These are phyloP conservation scores for Tapera naevia DNA, from an alignment of 2,797 vertebrate species.

Conservation along the genomic window DNA sequence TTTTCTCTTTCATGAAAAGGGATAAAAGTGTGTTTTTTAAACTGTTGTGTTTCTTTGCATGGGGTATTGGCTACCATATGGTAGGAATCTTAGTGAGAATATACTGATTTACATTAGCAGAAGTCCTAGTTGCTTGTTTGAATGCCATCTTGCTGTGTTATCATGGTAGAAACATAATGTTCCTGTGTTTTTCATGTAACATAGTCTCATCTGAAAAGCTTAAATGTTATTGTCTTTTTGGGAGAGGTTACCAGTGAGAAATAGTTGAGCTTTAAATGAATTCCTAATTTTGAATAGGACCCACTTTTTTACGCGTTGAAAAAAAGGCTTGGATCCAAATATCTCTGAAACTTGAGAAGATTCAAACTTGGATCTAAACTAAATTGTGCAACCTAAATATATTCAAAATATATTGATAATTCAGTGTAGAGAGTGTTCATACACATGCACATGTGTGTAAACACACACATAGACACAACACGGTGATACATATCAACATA, in stretches of 20 bases:
- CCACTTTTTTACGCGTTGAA: not conserved
- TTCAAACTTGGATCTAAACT: not conserved
- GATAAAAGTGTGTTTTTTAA: not conserved
- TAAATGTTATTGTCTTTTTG: not conserved
- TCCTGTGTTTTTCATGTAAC: conserved; percentile 17
- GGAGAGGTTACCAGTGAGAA: not conserved
- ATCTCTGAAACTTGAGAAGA: not conserved
- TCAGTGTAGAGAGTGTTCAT: not conserved
- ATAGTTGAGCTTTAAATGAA: not conserved
- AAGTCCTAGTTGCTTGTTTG: not conserved
- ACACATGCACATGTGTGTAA: not conserved
- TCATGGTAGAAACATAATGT: not conserved
- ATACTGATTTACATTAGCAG: not conserved
- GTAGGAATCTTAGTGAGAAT: not conserved
- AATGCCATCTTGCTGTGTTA: not conserved
- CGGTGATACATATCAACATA: not conserved
- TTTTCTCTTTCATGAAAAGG: not conserved
- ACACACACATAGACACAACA: not conserved
- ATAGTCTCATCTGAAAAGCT: conserved; percentile 10
- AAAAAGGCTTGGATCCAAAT: not conserved
- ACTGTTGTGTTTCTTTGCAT: not conserved
- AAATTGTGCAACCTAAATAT: not conserved
- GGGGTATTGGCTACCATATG: not conserved
- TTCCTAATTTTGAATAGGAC: not conserved
- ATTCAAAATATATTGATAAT: not conserved